Percentiles rank a stretch among this genome's conserved stretches.
phyloP scores from a whole-genome alignment of 2,113 vertebrate species.

The Otis tarda region DNA sequence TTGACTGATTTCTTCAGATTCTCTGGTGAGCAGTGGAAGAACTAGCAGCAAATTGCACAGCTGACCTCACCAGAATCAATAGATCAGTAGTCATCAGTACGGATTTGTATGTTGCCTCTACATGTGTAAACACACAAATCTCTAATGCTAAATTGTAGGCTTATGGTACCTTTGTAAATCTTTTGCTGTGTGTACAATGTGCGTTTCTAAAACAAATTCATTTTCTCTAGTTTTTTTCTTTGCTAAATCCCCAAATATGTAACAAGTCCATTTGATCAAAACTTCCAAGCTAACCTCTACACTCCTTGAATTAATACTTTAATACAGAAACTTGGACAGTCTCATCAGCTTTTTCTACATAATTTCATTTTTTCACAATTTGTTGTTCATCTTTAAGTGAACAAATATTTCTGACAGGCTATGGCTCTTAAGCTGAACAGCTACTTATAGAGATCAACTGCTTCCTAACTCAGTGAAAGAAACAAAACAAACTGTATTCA shows the following conservation, averaged over 20 bases:
- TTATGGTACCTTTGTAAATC: background rate
- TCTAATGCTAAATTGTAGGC: background rate
- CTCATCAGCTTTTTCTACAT: background rate
- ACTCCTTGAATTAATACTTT: background rate
- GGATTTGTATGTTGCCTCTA: background rate
- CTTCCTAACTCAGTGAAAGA: background rate
- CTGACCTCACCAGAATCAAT: background rate
- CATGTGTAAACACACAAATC: background rate
- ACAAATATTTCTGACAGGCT: background rate
- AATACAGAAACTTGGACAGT: background rate
- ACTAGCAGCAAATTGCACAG: background rate
- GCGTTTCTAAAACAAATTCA: background rate
- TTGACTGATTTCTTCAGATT: background rate
- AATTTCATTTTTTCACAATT: background rate
- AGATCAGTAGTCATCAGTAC: background rate
- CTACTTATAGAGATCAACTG: background rate
- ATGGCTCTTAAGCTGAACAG: background rate
- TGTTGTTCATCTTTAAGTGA: background rate
- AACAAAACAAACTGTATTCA: background rate
- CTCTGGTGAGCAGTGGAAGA: background rate
- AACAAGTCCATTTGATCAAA: background rate
- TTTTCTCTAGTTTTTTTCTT: background rate
- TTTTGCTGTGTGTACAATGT: background rate
- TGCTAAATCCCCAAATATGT: background rate
- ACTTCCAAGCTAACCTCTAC: background rate